Evolutionary conservation across 2,888 invertebrate species (phyloP).

Genomic region (Pollenia angustigena): DNA sequence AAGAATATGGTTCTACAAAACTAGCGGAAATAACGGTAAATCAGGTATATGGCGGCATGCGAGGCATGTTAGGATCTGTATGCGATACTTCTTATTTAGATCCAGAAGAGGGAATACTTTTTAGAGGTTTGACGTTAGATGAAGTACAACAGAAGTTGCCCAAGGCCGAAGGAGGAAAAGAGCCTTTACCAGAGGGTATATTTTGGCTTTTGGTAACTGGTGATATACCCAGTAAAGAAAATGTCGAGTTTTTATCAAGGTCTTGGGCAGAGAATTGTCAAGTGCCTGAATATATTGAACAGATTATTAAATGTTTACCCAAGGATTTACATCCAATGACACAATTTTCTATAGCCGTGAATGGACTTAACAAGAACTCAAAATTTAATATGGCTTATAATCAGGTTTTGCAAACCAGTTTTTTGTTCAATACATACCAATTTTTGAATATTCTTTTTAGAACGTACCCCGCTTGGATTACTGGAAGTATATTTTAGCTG

Average conservation of each 20-base stretch:
- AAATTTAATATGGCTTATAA: conserved; percentile 90
- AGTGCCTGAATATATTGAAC: conserved; percentile 89
- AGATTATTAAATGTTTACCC: conserved; percentile 73
- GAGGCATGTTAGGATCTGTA: conserved; percentile 93
- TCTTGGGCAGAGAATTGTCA: conserved; percentile 88
- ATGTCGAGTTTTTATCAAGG: conserved; percentile 87
- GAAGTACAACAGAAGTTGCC: conserved; percentile 93
- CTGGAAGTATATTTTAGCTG: conserved; percentile 91
- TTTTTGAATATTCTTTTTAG: background rate
- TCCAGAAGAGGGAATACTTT: conserved; percentile 94
- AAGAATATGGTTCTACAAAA: conserved; percentile 47
- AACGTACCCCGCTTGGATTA: conserved; percentile 84
- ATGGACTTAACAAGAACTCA: conserved; percentile 90
- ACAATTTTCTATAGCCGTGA: conserved; percentile 90
- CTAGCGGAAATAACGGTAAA: conserved; percentile 50
- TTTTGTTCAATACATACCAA: conserved; percentile 9
- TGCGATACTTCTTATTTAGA: conserved; percentile 96
- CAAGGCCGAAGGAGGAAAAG: conserved; percentile 86
- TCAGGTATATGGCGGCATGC: conserved; percentile 86
- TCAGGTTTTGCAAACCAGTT: conserved; percentile 23
- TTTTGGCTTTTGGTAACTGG: conserved; percentile 95
- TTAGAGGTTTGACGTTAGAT: conserved; percentile 93
- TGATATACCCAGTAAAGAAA: conserved; percentile 90
- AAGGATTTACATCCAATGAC: conserved; percentile 91
- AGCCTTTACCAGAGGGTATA: conserved; percentile 94